Evolutionary conservation across 2,113 vertebrate species (phyloP), one percentile per base, ranked within the genome.

Genomic region (Cyprinodon tularosa): DNA sequence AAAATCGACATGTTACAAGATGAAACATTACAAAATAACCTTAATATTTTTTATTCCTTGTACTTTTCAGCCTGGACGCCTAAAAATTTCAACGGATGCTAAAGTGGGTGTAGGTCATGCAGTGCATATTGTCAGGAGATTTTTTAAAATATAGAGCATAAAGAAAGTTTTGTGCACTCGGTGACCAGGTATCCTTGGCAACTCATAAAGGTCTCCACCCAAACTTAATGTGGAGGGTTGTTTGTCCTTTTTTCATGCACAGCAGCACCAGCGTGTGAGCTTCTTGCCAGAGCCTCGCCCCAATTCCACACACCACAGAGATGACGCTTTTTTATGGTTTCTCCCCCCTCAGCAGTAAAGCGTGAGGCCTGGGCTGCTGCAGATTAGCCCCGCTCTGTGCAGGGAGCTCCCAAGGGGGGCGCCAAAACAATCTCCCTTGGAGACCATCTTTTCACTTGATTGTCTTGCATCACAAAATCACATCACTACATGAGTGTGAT

Each of bases 311-410:
- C 86, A 76, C 78, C 74, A 77, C 72, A 70, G 71, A 86, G 84
- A 84, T 80, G 75, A 83, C 59, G 40, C 44, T 76, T 82, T 85
- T 87, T 85, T 77, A 86, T 70, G 45, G 66, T 86, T 87, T 85
- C 68, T 87, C 90, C 87, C 90, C 40, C 66, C 80, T 90, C 89
- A 85, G 88, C 92, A 83, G 80, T 91, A 88, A 91, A 90, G 86
- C 79, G 76, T 60, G 72, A 84, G 85, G 84, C 77, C 71, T 22
- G 57, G 85, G 87, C 90, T 93, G 92, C 90, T 87, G 78, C 84
- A 73, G 84, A 93, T 93, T 93, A 93, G 84, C 78, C 83, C 90
- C 84, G 91, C 84, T 91, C 74, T 57, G 22, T 63, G 74, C 81
- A 83, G 70, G 84, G 89, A 79, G 66, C 76, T 86, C 92, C 86